A percentile compares a stretch with the other conserved stretches of the same genome.
Conservation (phyloP, 1,140 invertebrate genomes). For the Chrysoperla carnea region DNA sequence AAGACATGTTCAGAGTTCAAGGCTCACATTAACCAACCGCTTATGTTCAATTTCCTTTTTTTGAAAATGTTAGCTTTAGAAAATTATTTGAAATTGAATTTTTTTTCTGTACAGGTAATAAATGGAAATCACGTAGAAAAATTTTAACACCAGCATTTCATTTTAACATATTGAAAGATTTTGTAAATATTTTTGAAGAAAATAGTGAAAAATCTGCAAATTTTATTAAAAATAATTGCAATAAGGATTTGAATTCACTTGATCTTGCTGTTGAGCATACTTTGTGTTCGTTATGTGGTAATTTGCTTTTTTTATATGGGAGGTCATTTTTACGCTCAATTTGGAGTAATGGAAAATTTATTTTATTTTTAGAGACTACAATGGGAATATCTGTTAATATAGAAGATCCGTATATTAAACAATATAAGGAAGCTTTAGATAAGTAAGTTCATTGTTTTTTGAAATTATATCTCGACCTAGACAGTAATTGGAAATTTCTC, state of each 20-base stretch:
- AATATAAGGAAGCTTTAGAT: constrained; percentile 38
- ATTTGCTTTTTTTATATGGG: too few species aligned
- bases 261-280: constrained; percentile 15
- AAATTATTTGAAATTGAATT: too few species aligned
- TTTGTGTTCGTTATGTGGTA: constrained; percentile 55
- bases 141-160: constrained; percentile 80
- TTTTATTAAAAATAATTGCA: not conserved
- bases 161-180: constrained; percentile 70
- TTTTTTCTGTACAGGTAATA: constrained; percentile 31
- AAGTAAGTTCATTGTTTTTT: too few species aligned
- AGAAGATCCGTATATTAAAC: constrained; percentile 31
- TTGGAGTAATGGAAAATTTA: too few species aligned
- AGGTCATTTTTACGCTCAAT: too few species aligned
- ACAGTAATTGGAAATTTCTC: too few species aligned
- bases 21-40: too few species aligned
- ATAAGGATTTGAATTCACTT: constrained; percentile 6
- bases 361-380: constrained; percentile 45
- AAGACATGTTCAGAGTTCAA: too few species aligned
- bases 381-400: constrained; percentile 57
- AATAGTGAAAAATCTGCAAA: constrained; percentile 23
- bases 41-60: too few species aligned
- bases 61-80: too few species aligned
- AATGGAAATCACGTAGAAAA: constrained; percentile 62
- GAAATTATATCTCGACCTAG: too few species aligned
- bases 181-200: constrained; percentile 35